Base-by-base conservation (phyloP, 1,140 invertebrate species). In the Drosophila auraria region DNA sequence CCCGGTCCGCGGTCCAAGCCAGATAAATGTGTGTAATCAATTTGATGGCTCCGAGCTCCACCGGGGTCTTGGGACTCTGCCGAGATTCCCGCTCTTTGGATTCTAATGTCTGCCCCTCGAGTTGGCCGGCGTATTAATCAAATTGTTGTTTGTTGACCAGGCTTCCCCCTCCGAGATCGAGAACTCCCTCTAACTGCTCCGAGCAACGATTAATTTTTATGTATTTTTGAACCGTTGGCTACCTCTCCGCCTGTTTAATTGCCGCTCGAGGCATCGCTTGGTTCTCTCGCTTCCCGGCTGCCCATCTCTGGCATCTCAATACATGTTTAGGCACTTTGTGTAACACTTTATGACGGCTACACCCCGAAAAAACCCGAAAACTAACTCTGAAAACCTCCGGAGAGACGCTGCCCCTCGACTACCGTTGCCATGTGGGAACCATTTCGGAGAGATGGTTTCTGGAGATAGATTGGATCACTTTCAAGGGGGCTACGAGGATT, bases 21-120 rank as follows among this genome's bases (percentile, higher is more conserved):
- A 86, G 86, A 89, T 82, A 89, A 89, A 89, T 89, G 86, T 90
- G 75, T 82, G 76, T 90, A 90, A 89, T 89, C 86, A 89, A 89
- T 89, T 89, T 89, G 84, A 89, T 90, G 76, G 79, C 86, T 86
- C 71, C 71, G 38, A 73, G 79, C 86, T 86, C 76, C 71, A 42
- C 36, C 40, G 23, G 58, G 42, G 45, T 54, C 60, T 63, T 50
- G 80, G 51, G 60, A 47, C 58, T 60, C 62, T 42, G 60, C 17
- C 60, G 63, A 50, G 56, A 53, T 58, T 84, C 17, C 23, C 42
- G 72, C 69, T 80, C 80, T 73, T 62, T 33, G 27, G 61, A 60
- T 68, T 65, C 59, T 61, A 51, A 61, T 70, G 42, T 62, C 51
- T 73, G 76, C 44, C 69, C 51, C 66, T 79, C 42, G 74, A 44